Evolutionary conservation across 2,113 vertebrate genomes (phyloP).

Genomic region (Corydoras sp.): DNA sequence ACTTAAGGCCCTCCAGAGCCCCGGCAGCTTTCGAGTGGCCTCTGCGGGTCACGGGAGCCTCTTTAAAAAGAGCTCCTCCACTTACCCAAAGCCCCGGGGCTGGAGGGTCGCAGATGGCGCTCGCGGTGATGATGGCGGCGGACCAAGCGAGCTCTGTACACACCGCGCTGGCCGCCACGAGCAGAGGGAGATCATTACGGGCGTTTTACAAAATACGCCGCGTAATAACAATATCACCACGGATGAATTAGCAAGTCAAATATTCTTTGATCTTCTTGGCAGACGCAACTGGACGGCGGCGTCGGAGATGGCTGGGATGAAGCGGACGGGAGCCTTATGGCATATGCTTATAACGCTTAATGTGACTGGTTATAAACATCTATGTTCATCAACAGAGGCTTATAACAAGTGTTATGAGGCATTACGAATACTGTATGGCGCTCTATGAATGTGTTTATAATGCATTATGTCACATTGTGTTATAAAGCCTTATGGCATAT

Average conservation of each 20-base stretch:
- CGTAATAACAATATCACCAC: constrained; percentile 42
- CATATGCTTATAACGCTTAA: too few relatives aligned
- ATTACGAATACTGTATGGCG: too few relatives aligned
- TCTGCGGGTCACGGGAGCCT: constrained; percentile 35
- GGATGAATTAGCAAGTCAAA: constrained; percentile 85
- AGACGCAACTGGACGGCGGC: constrained; percentile 70
- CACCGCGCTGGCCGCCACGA: constrained; percentile 33
- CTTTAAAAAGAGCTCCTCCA: constrained; percentile 35
- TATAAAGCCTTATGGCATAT: too few relatives aligned
- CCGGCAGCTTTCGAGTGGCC: constrained; percentile 38
- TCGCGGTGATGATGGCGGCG: constrained; percentile 37
- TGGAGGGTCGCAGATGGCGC: constrained; percentile 46
- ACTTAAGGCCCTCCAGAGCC: constrained; percentile 39
- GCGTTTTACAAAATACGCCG: constrained; percentile 64
- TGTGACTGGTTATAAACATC: too few relatives aligned
- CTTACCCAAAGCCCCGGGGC: constrained; percentile 34
- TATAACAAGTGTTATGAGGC: too few relatives aligned
- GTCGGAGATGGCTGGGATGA: constrained; percentile 35
- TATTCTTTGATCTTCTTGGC: constrained; percentile 85
- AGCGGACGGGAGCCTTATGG: not conserved
- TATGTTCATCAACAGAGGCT: too few relatives aligned
- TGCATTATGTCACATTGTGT: too few relatives aligned
- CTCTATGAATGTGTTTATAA: too few relatives aligned
- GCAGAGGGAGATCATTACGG: constrained; percentile 50
- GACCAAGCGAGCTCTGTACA: constrained; percentile 22